A percentile compares a stretch with the other conserved stretches of the same genome.
phyloP scores from a whole-genome alignment of 35 echinoderm and acorn worm genomes.

The Strongylocentrotus purpuratus region DNA sequence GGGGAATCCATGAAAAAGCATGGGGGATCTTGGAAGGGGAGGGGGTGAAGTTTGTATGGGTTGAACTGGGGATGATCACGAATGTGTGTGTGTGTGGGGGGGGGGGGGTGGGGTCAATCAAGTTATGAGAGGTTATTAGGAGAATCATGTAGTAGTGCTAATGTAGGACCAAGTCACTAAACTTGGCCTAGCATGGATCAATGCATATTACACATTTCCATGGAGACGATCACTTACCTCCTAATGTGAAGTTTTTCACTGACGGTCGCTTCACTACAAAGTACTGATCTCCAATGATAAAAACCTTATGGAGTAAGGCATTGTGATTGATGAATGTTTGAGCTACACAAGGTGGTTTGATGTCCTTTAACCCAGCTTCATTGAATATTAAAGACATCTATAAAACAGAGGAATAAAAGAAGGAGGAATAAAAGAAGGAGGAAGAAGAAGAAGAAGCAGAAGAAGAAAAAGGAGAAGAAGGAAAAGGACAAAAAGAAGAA shows the following conservation, averaged over 20 bases:
- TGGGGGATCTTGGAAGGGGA: too few species aligned
- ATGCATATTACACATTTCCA: too few species aligned
- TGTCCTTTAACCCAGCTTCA: slow-evolving; percentile 89
- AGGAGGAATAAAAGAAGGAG: background rate
- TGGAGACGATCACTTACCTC: slow-evolving; percentile 58
- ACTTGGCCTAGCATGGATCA: too few species aligned
- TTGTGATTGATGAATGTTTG: slow-evolving; percentile 99
- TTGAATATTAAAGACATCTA: slow-evolving; percentile 99
- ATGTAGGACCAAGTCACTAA: too few species aligned
- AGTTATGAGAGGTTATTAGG: too few species aligned
- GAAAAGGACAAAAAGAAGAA: too few species aligned
- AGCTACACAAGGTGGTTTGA: slow-evolving; percentile 92
- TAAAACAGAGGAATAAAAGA: background rate
- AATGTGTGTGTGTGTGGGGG: too few species aligned
- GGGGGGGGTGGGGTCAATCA: too few species aligned
- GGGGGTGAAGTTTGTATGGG: too few species aligned
- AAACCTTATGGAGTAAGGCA: slow-evolving; percentile 91
- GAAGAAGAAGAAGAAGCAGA: background rate
- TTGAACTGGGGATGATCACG: too few species aligned
- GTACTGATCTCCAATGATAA: slow-evolving; percentile 90
- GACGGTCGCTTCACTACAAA: slow-evolving; percentile 92
- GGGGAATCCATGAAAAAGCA: too few species aligned
- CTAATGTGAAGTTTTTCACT: slow-evolving; percentile 89
- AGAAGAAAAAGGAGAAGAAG: background rate
- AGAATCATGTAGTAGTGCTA: too few species aligned